Percentiles rank a stretch among this genome's conserved stretches.
These are phyloP conservation scores for Lepas anatifera DNA, from an alignment of 2,888 invertebrate species.

Conservation along the genomic window DNA sequence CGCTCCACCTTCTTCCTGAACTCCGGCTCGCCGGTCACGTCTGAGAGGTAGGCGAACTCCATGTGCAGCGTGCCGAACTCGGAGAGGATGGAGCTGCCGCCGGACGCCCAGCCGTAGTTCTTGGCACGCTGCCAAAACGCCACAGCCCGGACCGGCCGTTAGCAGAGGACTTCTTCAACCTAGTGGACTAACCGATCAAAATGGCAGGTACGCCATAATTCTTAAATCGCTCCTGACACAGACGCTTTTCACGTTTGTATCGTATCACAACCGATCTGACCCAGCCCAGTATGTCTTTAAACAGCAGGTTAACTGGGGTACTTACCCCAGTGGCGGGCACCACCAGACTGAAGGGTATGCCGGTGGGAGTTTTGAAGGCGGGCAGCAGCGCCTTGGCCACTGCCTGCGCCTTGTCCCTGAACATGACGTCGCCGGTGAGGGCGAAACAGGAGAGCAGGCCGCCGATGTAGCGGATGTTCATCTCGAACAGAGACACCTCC, in stretches of 20 bases:
- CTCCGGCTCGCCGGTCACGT: slow-evolving; percentile 80
- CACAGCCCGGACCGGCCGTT: no score
- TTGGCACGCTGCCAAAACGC: slow-evolving; percentile 73
- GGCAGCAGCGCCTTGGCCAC: slow-evolving; percentile 88
- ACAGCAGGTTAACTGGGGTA: no score
- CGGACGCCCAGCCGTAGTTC: slow-evolving; percentile 95
- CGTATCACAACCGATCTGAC: no score
- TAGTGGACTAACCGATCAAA: no score
- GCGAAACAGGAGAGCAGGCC: slow-evolving; percentile 87
- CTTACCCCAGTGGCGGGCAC: slow-evolving; percentile 84
- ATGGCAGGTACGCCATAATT: no score
- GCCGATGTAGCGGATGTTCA: slow-evolving; percentile 93
- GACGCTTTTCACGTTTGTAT: no score
- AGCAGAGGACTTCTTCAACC: no score
- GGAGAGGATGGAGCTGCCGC: slow-evolving; percentile 86
- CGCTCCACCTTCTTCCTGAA: slow-evolving; percentile 81
- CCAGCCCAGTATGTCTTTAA: no score
- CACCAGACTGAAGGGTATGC: slow-evolving; percentile 87
- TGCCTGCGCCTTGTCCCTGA: slow-evolving; percentile 79
- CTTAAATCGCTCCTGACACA: no score
- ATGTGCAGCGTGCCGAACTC: slow-evolving; percentile 95
- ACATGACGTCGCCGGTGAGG: slow-evolving; percentile 85
- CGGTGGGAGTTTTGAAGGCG: slow-evolving; percentile 93
- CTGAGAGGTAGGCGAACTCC: slow-evolving; percentile 90
- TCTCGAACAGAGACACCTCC: slow-evolving; percentile 95